Percentiles rank a stretch among this genome's conserved stretches.
These are phyloP conservation scores for Drosophila varians DNA, from an alignment of 1,140 invertebrate genomes.

Conservation along the genomic window DNA sequence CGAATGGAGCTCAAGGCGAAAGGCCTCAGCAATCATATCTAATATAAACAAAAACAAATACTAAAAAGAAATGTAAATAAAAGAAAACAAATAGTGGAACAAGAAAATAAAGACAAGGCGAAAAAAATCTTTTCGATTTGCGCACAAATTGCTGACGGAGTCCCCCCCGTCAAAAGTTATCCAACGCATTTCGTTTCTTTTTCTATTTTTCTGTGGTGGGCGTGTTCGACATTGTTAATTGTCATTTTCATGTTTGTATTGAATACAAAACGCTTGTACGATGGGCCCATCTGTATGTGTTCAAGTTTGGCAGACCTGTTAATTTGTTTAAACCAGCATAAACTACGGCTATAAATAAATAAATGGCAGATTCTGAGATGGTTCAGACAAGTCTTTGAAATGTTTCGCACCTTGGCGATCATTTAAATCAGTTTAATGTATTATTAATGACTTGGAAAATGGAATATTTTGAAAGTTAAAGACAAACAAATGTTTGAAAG, in stretches of 20 bases:
- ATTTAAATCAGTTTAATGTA: conserved; percentile 2
- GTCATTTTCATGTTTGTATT: conserved; percentile 24
- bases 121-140: conserved; percentile 38
- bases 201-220: conserved; percentile 15
- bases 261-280: background rate
- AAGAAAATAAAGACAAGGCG: conserved; percentile 3
- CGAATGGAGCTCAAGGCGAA: conserved; percentile 5
- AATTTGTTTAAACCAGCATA: conserved; percentile 38
- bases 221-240: conserved; percentile 49
- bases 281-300: conserved; percentile 9
- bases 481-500: no score
- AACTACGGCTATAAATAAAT: conserved; percentile 24
- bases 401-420: background rate
- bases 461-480: background rate
- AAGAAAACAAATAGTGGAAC: conserved; percentile 7
- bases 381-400: background rate
- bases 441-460: conserved; percentile 4
- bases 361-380: conserved; percentile 13
- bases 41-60: conserved; percentile 39
- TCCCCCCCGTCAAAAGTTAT: conserved; percentile 24
- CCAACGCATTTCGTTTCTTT: conserved; percentile 26
- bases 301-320: conserved; percentile 28
- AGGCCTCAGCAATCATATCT: conserved; percentile 34
- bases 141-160: conserved; percentile 26
- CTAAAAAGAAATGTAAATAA: conserved; percentile 14